A percentile compares a stretch with the other conserved stretches of the same genome.
Evolutionary conservation across 2,113 vertebrate genomes (phyloP).

Genomic region (Puma concolor): DNA sequence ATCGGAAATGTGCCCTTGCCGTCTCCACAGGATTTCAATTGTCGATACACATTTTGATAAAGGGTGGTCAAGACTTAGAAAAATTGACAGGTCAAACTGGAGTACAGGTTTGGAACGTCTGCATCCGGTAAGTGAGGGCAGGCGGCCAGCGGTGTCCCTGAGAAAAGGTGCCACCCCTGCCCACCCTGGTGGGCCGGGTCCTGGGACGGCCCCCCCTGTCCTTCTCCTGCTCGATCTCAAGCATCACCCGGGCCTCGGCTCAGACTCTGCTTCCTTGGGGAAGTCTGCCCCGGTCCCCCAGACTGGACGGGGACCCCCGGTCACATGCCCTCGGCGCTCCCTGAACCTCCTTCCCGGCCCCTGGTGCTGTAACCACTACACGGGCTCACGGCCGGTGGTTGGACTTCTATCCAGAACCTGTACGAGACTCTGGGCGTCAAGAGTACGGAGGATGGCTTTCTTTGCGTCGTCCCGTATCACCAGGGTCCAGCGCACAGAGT

Average conservation of each 20-base stretch:
- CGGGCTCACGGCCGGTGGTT: not conserved
- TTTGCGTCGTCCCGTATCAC: accelerated
- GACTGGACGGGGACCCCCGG: not conserved
- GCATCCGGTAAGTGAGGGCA: conserved; percentile 77
- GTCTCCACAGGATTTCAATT: conserved; percentile 84
- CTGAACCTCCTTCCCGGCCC: accelerated
- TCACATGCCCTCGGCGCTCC: accelerated
- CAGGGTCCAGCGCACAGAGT: accelerated
- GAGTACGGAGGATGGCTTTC: not conserved
- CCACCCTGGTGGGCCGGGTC: conserved; percentile 64
- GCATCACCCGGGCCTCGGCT: accelerated
- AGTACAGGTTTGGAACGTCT: conserved; percentile 79
- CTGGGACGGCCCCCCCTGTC: not conserved
- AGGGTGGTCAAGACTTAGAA: conserved; percentile 85
- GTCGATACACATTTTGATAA: conserved; percentile 86
- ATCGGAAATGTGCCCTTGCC: conserved; percentile 77
- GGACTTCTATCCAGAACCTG: not conserved
- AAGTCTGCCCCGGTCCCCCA: not conserved
- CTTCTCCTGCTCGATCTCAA: not conserved
- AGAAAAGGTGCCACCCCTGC: conserved; percentile 44
- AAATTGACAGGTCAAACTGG: conserved; percentile 85
- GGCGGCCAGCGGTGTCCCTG: conserved; percentile 70
- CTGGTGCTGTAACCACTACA: accelerated
- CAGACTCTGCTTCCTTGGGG: not conserved
- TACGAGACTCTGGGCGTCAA: not conserved